Evolutionary conservation across 2,888 invertebrate genomes (phyloP), one percentile per base, ranked within the genome.

Genomic region (Salpingus planirostris): DNA sequence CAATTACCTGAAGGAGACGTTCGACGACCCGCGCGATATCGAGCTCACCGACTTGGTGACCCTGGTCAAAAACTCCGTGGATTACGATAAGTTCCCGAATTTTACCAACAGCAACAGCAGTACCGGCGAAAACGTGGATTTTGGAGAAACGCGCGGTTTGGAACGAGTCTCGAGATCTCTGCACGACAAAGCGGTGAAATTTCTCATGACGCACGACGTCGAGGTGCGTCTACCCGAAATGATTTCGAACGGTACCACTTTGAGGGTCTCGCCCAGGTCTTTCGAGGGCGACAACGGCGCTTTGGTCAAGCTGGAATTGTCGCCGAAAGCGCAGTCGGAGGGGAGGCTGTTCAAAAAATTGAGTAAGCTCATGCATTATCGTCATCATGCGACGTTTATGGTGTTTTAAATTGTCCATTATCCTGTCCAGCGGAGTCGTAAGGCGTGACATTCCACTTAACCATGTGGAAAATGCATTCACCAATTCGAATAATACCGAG

Each of bases 201-300:
- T 87, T 52, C 64, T 87, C 13, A 78, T 81, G 60, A 84, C 82
- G 0, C 84, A 87, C 46, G 81, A 88, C 53, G 67, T 87, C 57
- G 78, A 80, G 48, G 44, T 88, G 21, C 68, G 74, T 24, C 55
- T 89, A 27, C 88, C 88, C 0, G 77, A 81, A 36, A 67, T 74
- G 31, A 67, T 85, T 51, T 85, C 85, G 54, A 76, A 81, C 24
- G 84, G 85, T 4, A 78, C 81, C 0, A 74, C 73, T 6, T 61
- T 88, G 42, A 80, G 76, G 50, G 68, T 88, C 25, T 84, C 85
- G 6, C 88, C 88, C 0, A 67, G 77, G 11, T 74, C 79, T 0
- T 62, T 86, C 24, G 82, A 83, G 34, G 82, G 80, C 10, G 23
- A 23, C 31, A 78, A 76, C 37, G 87, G 86, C 0, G 80, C 85